Conservation (phyloP, 1,140 invertebrate genomes). For the Magallana angulata region DNA sequence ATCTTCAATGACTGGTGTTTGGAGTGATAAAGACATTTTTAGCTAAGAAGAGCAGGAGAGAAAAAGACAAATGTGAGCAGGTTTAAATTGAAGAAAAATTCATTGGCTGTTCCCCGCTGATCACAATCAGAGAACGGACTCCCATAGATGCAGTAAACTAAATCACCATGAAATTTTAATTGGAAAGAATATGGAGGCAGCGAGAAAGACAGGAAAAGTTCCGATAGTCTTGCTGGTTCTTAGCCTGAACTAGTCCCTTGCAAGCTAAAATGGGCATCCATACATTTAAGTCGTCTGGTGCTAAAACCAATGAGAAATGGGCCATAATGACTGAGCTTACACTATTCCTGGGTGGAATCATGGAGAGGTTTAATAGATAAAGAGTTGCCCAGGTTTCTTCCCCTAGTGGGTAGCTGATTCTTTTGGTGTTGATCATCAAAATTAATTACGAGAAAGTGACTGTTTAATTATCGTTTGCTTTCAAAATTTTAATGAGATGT, state of each 20-base stretch:
- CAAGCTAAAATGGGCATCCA: background rate
- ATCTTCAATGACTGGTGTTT: background rate
- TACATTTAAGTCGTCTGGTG: background rate
- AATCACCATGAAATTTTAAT: constrained; percentile 38
- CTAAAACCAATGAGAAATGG: background rate
- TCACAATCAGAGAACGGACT: background rate
- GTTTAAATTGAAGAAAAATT: constrained; percentile 2
- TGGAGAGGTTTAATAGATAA: background rate
- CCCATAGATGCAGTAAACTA: background rate
- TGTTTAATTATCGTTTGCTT: background rate
- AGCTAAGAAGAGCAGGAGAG: background rate
- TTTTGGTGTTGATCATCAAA: background rate
- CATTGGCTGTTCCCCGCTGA: background rate
- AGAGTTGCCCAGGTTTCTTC: background rate
- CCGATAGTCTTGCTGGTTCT: constrained; percentile 9
- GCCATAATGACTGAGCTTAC: background rate
- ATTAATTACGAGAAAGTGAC: constrained; percentile 11
- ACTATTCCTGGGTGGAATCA: background rate
- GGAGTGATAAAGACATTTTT: background rate
- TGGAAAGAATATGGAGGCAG: background rate
- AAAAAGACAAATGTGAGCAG: constrained; percentile 1
- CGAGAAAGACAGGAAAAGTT: background rate
- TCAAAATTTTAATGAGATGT: constrained; percentile 32
- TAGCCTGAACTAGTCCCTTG: background rate
- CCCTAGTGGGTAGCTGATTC: background rate